A percentile compares a stretch with the other conserved stretches of the same genome.
phyloP scores from a whole-genome alignment of 1,140 invertebrate species.

The Orchestia grillus region DNA sequence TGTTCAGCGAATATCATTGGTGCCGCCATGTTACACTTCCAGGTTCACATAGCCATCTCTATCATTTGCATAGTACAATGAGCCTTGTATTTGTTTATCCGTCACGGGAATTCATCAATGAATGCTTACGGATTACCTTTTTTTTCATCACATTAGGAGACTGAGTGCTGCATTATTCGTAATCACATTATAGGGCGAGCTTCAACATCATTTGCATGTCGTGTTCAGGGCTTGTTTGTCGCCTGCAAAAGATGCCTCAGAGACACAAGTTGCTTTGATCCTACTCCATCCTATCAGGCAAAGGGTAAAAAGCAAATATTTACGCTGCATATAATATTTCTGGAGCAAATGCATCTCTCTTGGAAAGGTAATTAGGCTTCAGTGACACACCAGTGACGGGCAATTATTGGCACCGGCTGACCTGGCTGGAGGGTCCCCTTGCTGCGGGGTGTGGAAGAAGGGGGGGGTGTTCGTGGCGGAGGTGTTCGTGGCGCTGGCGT shows the following conservation, averaged over 20 bases:
- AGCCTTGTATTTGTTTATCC: not conserved
- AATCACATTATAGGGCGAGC: not conserved
- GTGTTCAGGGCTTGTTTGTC: not conserved
- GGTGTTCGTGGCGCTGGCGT: too few relatives aligned
- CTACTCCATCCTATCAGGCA: not conserved
- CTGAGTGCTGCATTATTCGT: not conserved
- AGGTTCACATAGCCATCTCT: not conserved
- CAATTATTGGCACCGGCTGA: not conserved
- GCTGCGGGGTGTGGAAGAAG: not conserved
- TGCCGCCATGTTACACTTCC: not conserved
- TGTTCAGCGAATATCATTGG: not conserved
- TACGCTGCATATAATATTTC: conserved; percentile 41
- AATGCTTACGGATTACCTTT: not conserved
- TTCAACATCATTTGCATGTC: not conserved
- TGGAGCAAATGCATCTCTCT: conserved; percentile 11
- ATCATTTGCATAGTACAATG: not conserved
- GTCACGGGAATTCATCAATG: not conserved
- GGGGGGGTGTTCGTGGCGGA: too few relatives aligned
- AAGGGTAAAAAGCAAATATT: not conserved
- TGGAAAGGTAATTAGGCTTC: conserved; percentile 36
- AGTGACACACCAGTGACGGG: conserved; percentile 2
- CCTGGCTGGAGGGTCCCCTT: not conserved
- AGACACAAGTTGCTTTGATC: not conserved
- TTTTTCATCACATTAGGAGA: not conserved
- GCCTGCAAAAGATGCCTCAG: not conserved